Evolutionary conservation across 2,113 vertebrate species (phyloP).

Genomic region (Conger conger): DNA sequence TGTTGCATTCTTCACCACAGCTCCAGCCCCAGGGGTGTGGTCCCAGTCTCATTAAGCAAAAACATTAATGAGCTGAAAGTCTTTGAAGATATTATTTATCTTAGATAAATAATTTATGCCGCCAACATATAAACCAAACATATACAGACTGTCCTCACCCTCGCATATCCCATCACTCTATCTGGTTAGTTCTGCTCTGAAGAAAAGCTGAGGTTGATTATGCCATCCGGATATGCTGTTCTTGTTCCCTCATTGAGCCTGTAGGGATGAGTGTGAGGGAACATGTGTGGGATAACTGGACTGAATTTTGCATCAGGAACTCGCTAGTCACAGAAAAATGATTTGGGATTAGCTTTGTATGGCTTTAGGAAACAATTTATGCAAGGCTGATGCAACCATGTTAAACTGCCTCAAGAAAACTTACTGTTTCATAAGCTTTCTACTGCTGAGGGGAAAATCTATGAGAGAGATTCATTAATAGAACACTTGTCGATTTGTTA

Average conservation of each 20-base stretch:
- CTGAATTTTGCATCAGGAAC: neutral
- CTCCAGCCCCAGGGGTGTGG: neutral
- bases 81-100: constrained; percentile 22
- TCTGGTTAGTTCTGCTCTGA: no score
- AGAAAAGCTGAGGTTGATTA: no score
- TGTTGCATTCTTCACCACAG: neutral
- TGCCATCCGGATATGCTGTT: no score
- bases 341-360: neutral
- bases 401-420: neutral
- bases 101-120: neutral
- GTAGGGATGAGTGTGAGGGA: neutral
- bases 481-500: no score
- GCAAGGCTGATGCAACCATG: neutral
- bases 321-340: neutral
- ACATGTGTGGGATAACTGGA: neutral
- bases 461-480: no score
- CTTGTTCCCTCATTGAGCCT: no score
- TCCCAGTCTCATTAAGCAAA: neutral
- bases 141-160: neutral
- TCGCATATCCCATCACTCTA: no score
- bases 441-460: no score
- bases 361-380: neutral
- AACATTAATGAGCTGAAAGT: neutral
- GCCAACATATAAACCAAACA: neutral
- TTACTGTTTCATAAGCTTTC: no score